Conservation (phyloP, 2,113 vertebrate species). For the Nothoprocta perdicaria region DNA sequence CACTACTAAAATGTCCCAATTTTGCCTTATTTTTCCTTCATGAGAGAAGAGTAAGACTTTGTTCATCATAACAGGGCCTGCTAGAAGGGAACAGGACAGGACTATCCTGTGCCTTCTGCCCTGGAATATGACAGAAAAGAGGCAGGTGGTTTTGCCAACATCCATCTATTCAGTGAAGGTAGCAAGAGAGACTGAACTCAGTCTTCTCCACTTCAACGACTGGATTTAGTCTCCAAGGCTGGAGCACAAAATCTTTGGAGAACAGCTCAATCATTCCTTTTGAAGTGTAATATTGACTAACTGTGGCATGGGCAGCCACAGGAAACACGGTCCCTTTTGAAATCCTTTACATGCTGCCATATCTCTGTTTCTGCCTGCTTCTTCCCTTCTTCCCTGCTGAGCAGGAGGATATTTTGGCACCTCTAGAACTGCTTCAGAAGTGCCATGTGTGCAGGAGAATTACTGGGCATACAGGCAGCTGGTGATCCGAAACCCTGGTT, state of each 20-base stretch:
- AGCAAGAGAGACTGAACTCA: slow-evolving; percentile 1
- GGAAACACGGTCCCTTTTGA: not conserved
- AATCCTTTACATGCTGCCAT: not conserved
- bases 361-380: not conserved
- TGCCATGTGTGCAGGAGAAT: not conserved
- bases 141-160: slow-evolving; percentile 11
- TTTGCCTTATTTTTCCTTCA: not conserved
- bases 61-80: not conserved
- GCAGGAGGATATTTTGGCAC: not conserved
- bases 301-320: not conserved
- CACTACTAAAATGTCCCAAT: not conserved
- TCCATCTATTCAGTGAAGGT: not conserved
- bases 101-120: not conserved
- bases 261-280: slow-evolving; percentile 44
- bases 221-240: slow-evolving; percentile 20
- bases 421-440: not conserved
- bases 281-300: slow-evolving; percentile 20
- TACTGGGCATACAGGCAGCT: not conserved
- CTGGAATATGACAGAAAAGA: not conserved
- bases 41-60: not conserved
- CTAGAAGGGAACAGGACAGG: not conserved
- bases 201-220: slow-evolving; percentile 44
- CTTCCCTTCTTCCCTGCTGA: not conserved
- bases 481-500: not conserved
- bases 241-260: not conserved